phyloP scores from a whole-genome alignment of 1,140 invertebrate genomes.

The Armadillidium nasatum region DNA sequence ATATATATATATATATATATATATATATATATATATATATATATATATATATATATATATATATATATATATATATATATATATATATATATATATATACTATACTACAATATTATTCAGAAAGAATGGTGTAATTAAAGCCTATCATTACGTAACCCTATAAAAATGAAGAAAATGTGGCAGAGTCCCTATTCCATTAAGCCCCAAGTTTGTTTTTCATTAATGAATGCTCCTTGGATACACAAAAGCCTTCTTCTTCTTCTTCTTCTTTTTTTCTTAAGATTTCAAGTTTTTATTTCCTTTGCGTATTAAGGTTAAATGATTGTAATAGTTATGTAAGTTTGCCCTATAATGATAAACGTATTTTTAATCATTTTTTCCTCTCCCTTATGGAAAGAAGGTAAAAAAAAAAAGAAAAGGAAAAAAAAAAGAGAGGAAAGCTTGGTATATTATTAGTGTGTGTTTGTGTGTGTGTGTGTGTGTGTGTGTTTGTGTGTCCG shows the following conservation, averaged over 20 bases:
- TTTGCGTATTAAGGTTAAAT: slow-evolving; percentile 4
- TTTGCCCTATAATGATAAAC: background rate
- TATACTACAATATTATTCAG: background rate
- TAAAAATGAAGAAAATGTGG: slow-evolving; percentile 28
- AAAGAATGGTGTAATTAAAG: slow-evolving; percentile 33
- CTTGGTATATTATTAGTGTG: too few relatives aligned
- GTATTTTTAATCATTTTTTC: background rate
- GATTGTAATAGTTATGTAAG: slow-evolving; percentile 8
- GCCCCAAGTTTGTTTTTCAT: slow-evolving; percentile 39
- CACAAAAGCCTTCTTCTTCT: slow-evolving; percentile 30
- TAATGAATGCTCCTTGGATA: slow-evolving; percentile 39
- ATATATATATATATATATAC: slow-evolving; percentile 8
- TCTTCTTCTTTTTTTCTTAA: background rate
- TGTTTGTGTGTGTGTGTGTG: too few relatives aligned
- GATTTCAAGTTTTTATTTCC: background rate
- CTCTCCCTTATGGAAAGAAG: background rate
- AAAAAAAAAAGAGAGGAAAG: background rate
- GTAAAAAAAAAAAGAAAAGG: background rate
- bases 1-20: too few relatives aligned
- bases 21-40: too few relatives aligned
- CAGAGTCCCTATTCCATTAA: slow-evolving; percentile 29
- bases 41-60: too few relatives aligned
- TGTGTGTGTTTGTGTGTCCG: too few relatives aligned
- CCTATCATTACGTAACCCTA: slow-evolving; percentile 31
- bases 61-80: background rate